phyloP scores from a whole-genome alignment of 2,888 invertebrate genomes.

The Pachliopta kotzebuea region DNA sequence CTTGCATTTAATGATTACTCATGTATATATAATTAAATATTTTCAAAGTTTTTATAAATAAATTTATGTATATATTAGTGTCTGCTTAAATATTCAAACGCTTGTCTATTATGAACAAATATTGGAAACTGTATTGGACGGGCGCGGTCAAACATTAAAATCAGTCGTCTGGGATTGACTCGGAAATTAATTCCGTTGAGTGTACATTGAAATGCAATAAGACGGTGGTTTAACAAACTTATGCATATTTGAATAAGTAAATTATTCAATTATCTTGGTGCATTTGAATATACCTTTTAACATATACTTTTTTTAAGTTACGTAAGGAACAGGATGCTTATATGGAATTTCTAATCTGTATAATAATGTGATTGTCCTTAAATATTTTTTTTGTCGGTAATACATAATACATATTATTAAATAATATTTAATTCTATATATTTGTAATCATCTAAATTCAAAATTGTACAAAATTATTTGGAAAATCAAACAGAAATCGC shows the following conservation, averaged over 20 bases:
- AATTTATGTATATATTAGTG: neutral
- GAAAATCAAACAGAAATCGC: conserved; percentile 23
- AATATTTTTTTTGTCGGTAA: too few species aligned
- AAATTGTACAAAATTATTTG: conserved; percentile 16
- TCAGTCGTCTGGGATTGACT: conserved; percentile 61
- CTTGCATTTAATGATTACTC: too few species aligned
- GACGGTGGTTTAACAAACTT: conserved; percentile 34
- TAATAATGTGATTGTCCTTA: too few species aligned
- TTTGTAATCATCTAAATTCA: neutral
- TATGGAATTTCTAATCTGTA: too few species aligned
- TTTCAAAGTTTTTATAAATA: neutral
- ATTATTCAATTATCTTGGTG: neutral
- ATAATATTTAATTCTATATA: neutral
- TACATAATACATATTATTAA: neutral
- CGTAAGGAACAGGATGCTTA: too few species aligned
- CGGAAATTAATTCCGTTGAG: conserved; percentile 67
- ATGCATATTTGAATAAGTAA: neutral
- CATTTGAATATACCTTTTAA: neutral
- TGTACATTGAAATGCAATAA: conserved; percentile 55
- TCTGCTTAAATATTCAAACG: conserved; percentile 5
- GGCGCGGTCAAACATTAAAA: conserved; percentile 52
- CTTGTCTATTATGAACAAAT: conserved; percentile 13
- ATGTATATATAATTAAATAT: too few species aligned
- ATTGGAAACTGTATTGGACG: conserved; percentile 36
- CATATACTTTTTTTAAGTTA: too few species aligned